Base-by-base conservation (phyloP, 2,888 invertebrate genomes). In the Lepidochrysops patricia region DNA sequence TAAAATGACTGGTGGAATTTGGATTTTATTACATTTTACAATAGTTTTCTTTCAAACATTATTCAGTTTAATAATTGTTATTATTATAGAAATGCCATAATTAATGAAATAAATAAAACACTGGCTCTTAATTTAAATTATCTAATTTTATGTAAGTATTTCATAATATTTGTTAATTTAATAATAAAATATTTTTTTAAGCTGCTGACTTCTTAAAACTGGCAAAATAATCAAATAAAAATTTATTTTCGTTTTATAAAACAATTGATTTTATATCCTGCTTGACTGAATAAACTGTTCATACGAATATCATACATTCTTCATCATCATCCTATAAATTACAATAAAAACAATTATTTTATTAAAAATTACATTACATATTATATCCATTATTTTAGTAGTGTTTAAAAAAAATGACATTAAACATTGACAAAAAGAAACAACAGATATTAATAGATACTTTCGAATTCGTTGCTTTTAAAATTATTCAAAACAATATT, bases 391-490 rank as follows among this genome's bases (percentile, higher is more conserved):
- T 43, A 9, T 13, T 43, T 43, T 43, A 43, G 43, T n/a, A n/a
- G n/a, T n/a, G n/a, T n/a, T n/a, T n/a, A n/a, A n/a, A n/a, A n/a
- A 43, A 43, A 15, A 15, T 15, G 29, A 6, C 2, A 19, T 19
- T 7, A 29, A 43, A 19, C 19, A 43, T 3, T 9, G 1, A 3
- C n/a, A 43, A 13, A 19, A 19, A 43, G 3, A 19, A 19, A 19
- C 19, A 9, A 19, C 19, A 19, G 37, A 43, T 19, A 49, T 13
- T 25, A n/a, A 50, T 26, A n/a, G 32, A 54, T n/a, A n/a, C n/a
- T n/a, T n/a, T n/a, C n/a, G n/a, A 32, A 54, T 54, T 54, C 54
- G 54, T 54, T 54, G 54, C 32, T 2, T 54, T 32, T 26, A 2
- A 50, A 26, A 26, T 54, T 54, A 19, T 32, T 15, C 9, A 54